A percentile compares a stretch with the other conserved stretches of the same genome.
These are phyloP conservation scores for Hephaestus fuliginosus DNA, from an alignment of 2,797 vertebrate genomes.

Conservation along the genomic window DNA sequence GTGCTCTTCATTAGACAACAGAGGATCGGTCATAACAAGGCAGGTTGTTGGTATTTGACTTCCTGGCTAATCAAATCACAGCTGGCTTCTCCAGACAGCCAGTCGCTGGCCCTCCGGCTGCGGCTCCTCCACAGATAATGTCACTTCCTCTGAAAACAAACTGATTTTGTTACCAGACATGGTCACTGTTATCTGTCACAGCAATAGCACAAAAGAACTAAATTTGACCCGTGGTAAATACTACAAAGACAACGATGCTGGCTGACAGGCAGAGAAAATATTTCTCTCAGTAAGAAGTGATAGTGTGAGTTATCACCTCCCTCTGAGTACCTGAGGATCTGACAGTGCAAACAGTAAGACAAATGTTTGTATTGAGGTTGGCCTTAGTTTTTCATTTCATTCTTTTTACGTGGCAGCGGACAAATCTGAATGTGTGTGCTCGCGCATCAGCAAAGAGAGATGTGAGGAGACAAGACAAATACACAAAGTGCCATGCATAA, in stretches of 20 bases:
- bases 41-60: constrained; percentile 43
- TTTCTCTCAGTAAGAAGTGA: constrained; percentile 42
- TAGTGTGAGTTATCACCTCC: constrained; percentile 41
- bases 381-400: constrained; percentile 31
- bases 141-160: constrained; percentile 72
- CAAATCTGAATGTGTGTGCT: constrained; percentile 16
- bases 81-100: constrained; percentile 59
- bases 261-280: constrained; percentile 43
- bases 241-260: constrained; percentile 31
- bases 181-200: constrained; percentile 58
- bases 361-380: constrained; percentile 34
- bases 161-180: constrained; percentile 55
- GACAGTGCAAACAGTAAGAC: constrained; percentile 41
- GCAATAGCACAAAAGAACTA: constrained; percentile 13
- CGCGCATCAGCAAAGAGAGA: constrained; percentile 4
- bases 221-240: constrained; percentile 38
- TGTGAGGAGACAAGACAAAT: constrained; percentile 15
- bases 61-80: constrained; percentile 64
- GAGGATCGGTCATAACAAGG: constrained; percentile 24
- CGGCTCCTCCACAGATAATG: constrained; percentile 64
- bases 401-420: constrained; percentile 10
- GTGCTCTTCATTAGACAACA: constrained; percentile 18
- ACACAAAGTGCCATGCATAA: constrained; percentile 14
- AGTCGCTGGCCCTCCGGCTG: constrained; percentile 51
- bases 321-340: constrained; percentile 28